Base-by-base conservation (phyloP, 2,888 invertebrate genomes). In the Drosophila dives region DNA sequence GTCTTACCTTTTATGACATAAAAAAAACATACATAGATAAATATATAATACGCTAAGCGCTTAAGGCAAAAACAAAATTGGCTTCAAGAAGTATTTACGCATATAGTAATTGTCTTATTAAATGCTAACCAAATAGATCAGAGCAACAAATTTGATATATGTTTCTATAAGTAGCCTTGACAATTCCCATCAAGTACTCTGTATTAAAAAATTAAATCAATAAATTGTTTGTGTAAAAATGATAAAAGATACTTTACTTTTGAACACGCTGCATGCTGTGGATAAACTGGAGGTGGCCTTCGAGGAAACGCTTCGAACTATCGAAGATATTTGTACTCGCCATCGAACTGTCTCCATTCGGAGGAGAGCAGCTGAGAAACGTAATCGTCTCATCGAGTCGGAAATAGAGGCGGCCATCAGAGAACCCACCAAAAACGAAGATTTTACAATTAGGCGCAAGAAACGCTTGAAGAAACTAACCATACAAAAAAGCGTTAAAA, bases 371-470 rank as follows among this genome's bases (percentile, higher is more conserved):
- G 56, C 64, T 6, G 48, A 49, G 0, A 55, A 36, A n/a, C 72
- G 56, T 3, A 56, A 69, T 6, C 53, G 48, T 4, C 29, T 51
- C 15, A 88, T 68, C 12, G 90, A 86, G 23, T 58, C 69, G 2
- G 83, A 86, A 32, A 86, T 86, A 33, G 64, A 80, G n/a, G 83
- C 75, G 0, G 85, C 85, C 15, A 88, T 86, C 7, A 77, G 65
- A 7, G 40, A 33, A 2, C 49, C 72, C 26, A 38, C 50, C 2
- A 81, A 74, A 36, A 55, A 34, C 23, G 26, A 40, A n/a, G n/a
- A n/a, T n/a, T n/a, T n/a, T n/a, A n/a, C n/a, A n/a, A n/a, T n/a
- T n/a, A n/a, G n/a, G 34, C 33, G 12, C 5, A 60, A 49, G 17
- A 64, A 60, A 26, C 8, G 17, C 26, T 17, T n/a, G n/a, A 66